These are phyloP conservation scores for Agrotis ipsilon DNA, from an alignment of 2,888 invertebrate species.

Conservation along the genomic window DNA sequence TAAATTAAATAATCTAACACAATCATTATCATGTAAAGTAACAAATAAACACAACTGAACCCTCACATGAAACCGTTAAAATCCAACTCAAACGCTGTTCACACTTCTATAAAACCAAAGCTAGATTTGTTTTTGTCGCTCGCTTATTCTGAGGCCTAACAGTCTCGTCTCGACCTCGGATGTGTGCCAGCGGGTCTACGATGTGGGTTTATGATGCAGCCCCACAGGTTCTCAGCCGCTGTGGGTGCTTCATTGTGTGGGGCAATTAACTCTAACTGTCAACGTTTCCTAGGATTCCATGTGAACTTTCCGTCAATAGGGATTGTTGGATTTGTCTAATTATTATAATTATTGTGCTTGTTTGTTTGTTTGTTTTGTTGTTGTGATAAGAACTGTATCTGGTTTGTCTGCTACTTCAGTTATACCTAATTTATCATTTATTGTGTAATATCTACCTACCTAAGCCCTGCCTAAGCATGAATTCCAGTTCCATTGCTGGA, in stretches of 20 bases:
- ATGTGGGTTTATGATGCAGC: constrained; percentile 85
- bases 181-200: constrained; percentile 85
- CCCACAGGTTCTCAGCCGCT: constrained; percentile 77
- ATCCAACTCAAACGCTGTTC: constrained; percentile 35
- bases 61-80: constrained; percentile 25
- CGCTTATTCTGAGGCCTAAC: constrained; percentile 61
- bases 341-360: constrained; percentile 65
- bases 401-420: constrained; percentile 13
- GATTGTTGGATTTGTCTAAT: constrained; percentile 70
- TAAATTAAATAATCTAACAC: too few relatives aligned
- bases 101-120: constrained; percentile 42
- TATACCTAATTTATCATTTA: too few relatives aligned
- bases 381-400: constrained; percentile 56
- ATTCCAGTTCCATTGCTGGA: too few relatives aligned
- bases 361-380: constrained; percentile 33
- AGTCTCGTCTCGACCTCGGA: constrained; percentile 64
- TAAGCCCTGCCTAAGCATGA: too few relatives aligned
- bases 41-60: not conserved
- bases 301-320: constrained; percentile 73
- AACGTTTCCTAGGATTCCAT: constrained; percentile 79
- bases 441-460: too few relatives aligned
- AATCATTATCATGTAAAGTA: too few relatives aligned
- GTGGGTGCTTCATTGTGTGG: constrained; percentile 79
- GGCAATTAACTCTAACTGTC: constrained; percentile 82
- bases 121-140: constrained; percentile 58